Evolutionary conservation across 2,888 invertebrate species (phyloP), one percentile per base, ranked within the genome.

Genomic region (Macaria liturata): DNA sequence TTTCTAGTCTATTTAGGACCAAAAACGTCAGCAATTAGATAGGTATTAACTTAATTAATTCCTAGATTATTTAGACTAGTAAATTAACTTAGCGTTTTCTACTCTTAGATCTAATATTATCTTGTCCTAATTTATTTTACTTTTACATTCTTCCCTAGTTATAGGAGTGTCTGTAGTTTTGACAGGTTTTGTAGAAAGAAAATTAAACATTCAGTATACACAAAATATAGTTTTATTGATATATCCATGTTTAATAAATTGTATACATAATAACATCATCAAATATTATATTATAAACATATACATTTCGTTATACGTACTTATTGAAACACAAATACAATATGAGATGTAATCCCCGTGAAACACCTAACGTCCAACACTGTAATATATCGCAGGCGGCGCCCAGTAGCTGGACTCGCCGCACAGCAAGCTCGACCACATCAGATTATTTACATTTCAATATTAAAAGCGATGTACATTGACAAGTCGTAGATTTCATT

Each of bases 201-300:
- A 88, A 88, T 83, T 82, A 87, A 90, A 89, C 75, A 80, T 85
- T 84, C 71, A 75, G 85, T 81, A 78, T 92, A 92, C 91, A 92
- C 91, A 92, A 92, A 92, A 92, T 92, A 92, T 92, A 92, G 91
- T 92, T 92, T 92, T 92, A 92, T 92, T 92, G 91, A 91, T 91
- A 91, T 91, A 91, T 90, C 82, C 89, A 91, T 90, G 90, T 91
- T 91, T 91, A 91, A 91, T 91, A 91, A 91, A 91, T 90, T 91
- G 91, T 91, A 91, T 91, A 91, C 89, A 91, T 91, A 91, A 91
- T 91, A 91, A 91, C 90, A 90, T 91, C 90, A 88, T 91, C 90
- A 90, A 91, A 90, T 90, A 90, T 90, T 91, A 90, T 90, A 91
- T 91, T 90, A 91, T 86, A 91, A 91, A 91, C 91, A 91, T 91